A percentile compares a stretch with the other conserved stretches of the same genome.
These are phyloP conservation scores for Eupithecia subumbrata DNA, from an alignment of 2,888 invertebrate genomes.

Conservation along the genomic window DNA sequence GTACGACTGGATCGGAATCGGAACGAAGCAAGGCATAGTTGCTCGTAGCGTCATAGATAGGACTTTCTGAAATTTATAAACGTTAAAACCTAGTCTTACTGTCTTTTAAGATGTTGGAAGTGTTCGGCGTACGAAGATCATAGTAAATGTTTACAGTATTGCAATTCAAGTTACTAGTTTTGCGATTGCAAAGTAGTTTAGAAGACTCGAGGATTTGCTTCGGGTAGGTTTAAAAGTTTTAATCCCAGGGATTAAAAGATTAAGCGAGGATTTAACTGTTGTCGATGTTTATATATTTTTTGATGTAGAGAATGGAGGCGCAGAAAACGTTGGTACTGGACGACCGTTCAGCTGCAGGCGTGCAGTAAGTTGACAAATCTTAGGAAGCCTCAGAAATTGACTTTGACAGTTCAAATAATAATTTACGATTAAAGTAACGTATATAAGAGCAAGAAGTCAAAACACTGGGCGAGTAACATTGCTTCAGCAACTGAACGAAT, in stretches of 20 bases:
- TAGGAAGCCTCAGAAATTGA: neutral
- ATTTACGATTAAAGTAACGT: neutral
- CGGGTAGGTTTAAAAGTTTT: conserved; percentile 15
- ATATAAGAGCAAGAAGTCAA: neutral
- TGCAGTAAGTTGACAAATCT: neutral
- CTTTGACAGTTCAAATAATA: neutral
- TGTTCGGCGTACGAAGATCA: conserved; percentile 44
- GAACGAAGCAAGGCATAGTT: conserved; percentile 61
- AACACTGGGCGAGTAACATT: neutral
- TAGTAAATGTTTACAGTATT: conserved; percentile 69
- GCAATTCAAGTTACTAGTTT: conserved; percentile 42
- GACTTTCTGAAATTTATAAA: conserved; percentile 82
- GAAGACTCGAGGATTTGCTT: conserved; percentile 5
- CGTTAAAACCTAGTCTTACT: conserved; percentile 75
- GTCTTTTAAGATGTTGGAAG: conserved; percentile 53
- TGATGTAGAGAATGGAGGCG: conserved; percentile 36
- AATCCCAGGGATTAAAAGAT: conserved; percentile 22
- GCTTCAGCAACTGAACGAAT: conserved; percentile 24
- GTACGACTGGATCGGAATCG: conserved; percentile 59
- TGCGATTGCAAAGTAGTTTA: conserved; percentile 23
- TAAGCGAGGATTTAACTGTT: conserved; percentile 16
- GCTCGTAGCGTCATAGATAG: conserved; percentile 74
- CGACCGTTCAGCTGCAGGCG: conserved; percentile 29
- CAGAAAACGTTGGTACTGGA: conserved; percentile 31
- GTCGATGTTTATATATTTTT: conserved; percentile 48